Base-by-base conservation (phyloP, 2,888 invertebrate species). In the Pycnomerus fuliginosus region DNA sequence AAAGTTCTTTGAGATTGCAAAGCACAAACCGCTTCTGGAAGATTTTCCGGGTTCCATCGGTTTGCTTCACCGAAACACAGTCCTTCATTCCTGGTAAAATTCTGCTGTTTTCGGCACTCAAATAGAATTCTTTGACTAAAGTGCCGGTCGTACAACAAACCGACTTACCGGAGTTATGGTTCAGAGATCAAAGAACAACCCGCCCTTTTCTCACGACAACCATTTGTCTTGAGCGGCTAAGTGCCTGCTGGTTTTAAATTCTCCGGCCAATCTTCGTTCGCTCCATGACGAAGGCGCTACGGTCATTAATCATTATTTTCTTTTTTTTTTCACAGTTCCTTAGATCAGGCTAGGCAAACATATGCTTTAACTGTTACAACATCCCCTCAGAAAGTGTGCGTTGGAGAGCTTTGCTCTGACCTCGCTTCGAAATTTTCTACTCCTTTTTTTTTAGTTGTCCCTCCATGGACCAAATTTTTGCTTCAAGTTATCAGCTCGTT, bases 1-100 rank as follows among this genome's bases (percentile, higher is more conserved):
- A 34, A 3, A 34, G 22, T 3, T 34, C 34, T 23, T 34, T 34
- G 2, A 34, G 2, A 3, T 28, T 28, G 2, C 11, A 28, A 1
- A 28, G 12, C 2, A 28, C 13, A n/a, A 28, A 12, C 8, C 3
- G 13, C 7, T 29, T 13, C 14, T 13, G 13, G 1, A 13, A 3
- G 12, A 12, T 11, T 11, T 5, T 2, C 8, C 14, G 12, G 14
- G 4, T 14, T 1, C 29, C 29, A 29, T 29, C 13, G 3, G 10
- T 14, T 10, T 3, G 2, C 12, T 1, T 3, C 1, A 29, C 15
- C 7, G 29, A 29, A 2, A 29, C 7, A 7, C 2, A 29, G 8
- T 29, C 29, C 15, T 29, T 29, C 14, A 5, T 5, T 7, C 29
- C 29, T 3, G 29, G 13, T 14, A 3, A 12, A 3, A 2, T 3